Percentiles rank a stretch among this genome's conserved stretches.
Evolutionary conservation across 2,888 invertebrate species (phyloP).

Genomic region (Ornithoptera priamus): DNA sequence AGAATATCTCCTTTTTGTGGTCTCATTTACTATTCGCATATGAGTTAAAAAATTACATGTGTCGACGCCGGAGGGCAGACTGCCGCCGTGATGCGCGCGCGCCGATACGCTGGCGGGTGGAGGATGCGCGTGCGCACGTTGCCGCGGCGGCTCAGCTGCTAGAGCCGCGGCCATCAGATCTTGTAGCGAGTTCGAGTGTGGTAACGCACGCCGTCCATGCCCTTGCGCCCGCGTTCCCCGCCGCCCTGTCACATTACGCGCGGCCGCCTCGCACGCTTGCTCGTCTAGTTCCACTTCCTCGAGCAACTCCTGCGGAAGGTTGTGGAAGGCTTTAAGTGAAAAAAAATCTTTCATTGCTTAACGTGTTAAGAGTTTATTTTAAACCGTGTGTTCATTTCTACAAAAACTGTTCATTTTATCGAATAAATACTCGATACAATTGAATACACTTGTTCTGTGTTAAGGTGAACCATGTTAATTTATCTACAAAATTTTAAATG

Average conservation of each 20-base stretch:
- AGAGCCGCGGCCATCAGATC: constrained; percentile 80
- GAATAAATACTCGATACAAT: no score
- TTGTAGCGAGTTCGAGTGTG: constrained; percentile 77
- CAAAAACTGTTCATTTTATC: no score
- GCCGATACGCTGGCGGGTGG: constrained; percentile 59
- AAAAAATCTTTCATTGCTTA: neutral
- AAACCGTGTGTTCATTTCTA: neutral
- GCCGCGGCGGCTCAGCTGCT: constrained; percentile 61
- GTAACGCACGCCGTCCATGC: constrained; percentile 56
- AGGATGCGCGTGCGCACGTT: constrained; percentile 49
- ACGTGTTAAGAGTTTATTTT: neutral
- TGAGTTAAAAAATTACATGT: constrained; percentile 48
- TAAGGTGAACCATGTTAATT: no score
- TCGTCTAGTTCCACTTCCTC: constrained; percentile 89
- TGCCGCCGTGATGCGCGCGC: constrained; percentile 71
- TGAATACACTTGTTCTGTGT: no score
- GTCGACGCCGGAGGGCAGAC: constrained; percentile 73
- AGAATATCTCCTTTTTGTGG: no score
- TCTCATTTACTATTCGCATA: no score
- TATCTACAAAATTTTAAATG: neutral
- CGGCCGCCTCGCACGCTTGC: constrained; percentile 78
- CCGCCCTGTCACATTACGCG: constrained; percentile 61
- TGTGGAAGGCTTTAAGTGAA: neutral
- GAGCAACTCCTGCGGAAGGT: constrained; percentile 82
- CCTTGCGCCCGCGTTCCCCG: constrained; percentile 52